These are phyloP conservation scores for Harpalus rubripes DNA, from an alignment of 2,888 invertebrate genomes.

Conservation along the genomic window DNA sequence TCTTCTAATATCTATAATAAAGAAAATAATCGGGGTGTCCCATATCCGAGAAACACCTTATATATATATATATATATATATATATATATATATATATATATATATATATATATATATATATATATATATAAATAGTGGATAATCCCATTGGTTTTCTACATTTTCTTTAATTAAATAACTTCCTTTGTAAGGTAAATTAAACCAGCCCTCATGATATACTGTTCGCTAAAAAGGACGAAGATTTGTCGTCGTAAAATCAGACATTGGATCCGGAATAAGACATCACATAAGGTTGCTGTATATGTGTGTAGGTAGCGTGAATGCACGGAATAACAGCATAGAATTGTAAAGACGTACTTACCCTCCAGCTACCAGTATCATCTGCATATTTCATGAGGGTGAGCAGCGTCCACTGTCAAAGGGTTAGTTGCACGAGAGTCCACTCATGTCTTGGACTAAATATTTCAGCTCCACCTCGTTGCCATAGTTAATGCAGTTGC, in stretches of 20 bases:
- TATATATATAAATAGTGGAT: no score
- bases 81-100: no score
- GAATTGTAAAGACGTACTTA: conserved; percentile 71
- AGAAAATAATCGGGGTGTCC: no score
- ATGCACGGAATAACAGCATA: conserved; percentile 20
- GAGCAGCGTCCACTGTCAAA: conserved; percentile 70
- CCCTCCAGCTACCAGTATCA: conserved; percentile 80
- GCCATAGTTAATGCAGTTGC: conserved; percentile 23
- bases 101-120: no score
- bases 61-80: no score
- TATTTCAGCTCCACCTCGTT: conserved; percentile 28
- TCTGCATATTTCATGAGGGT: conserved; percentile 79
- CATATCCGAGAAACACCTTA: no score
- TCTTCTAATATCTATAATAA: no score
- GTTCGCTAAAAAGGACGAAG: not conserved
- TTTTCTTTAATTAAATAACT: no score
- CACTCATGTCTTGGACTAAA: conserved; percentile 46
- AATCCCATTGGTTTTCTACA: no score
- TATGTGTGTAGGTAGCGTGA: conserved; percentile 15
- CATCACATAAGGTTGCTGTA: not conserved
- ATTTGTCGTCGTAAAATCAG: conserved; percentile 2
- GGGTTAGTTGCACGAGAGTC: conserved; percentile 51
- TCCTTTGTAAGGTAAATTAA: no score
- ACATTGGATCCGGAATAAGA: conserved; percentile 20
- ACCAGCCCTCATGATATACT: no score